Evolutionary conservation across 1,140 invertebrate species (phyloP), one percentile per base, ranked within the genome.

Genomic region (Platorchestia sp.): DNA sequence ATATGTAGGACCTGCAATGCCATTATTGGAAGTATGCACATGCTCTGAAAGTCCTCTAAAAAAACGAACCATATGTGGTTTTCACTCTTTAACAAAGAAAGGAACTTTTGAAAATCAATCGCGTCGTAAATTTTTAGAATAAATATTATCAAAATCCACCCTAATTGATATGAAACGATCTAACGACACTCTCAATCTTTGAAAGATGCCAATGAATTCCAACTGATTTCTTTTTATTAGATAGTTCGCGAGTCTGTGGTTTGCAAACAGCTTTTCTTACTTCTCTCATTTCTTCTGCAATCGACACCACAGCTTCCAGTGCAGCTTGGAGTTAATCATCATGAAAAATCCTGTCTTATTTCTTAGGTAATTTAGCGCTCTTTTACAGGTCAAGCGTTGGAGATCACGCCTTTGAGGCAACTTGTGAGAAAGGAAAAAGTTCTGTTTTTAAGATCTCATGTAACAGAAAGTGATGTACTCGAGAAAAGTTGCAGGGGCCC

Each of bases 401-500:
- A 42, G 87, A 89, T 89, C 43, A 16, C 91, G 36, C 41, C 45
- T 93, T 93, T 93, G 36, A 93, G 47, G 45, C 43, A 93, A 93
- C 91, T 93, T 47, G 91, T 93, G 41, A 93, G 43, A 45, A 93
- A 47, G 40, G 44, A 47, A 40, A 42, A 93, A 93, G 40, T 93
- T 93, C 87, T 42, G 87, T 41, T 89, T 89, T 89, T 89, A 42
- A 44, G 91, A 93, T 93, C 44, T 40, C 40, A 44, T 93, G 91
- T 93, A 93, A 93, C 91, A 93, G 91, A 93, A 93, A 93, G 91
- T 93, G 91, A 93, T 93, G 91, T 93, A 93, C 91, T 93, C 44
- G 91, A 45, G 45, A 47, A 93, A 93, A 93, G 41, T 93, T 93
- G 43, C 43, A n/a, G 40, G 40, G 45, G 40, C 45, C 40, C 91